Evolutionary conservation across 2,888 invertebrate genomes (phyloP).

Genomic region (Drosophila emarginata): DNA sequence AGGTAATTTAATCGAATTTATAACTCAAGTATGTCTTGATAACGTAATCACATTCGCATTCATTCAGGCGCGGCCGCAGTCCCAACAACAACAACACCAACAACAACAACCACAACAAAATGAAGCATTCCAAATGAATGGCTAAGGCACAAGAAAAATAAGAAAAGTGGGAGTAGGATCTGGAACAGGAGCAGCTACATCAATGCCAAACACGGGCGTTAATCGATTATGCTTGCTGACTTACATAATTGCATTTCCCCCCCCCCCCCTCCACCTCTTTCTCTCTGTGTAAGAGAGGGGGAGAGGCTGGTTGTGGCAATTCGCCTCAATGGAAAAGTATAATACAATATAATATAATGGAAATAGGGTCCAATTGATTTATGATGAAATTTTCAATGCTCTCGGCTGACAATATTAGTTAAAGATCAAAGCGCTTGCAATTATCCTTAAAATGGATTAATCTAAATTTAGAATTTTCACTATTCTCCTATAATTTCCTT

Average conservation of each 20-base stretch:
- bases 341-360: slow-evolving; percentile 3
- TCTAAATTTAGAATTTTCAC: no score
- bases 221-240: slow-evolving; percentile 62
- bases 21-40: slow-evolving; percentile 41
- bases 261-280: not conserved
- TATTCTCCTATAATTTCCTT: no score
- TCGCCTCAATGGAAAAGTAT: slow-evolving; percentile 26
- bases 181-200: slow-evolving; percentile 46
- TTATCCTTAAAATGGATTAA: no score
- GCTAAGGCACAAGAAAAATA: not conserved
- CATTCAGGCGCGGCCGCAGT: slow-evolving; percentile 32
- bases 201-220: slow-evolving; percentile 56
- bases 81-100: slow-evolving; percentile 4
- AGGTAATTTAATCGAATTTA: slow-evolving; percentile 47
- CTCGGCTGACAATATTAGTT: not conserved
- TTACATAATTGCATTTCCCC: slow-evolving; percentile 54
- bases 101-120: not conserved
- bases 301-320: slow-evolving; percentile 1
- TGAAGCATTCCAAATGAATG: not conserved
- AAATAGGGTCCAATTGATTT: not conserved
- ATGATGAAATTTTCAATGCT: not conserved
- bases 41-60: slow-evolving; percentile 44
- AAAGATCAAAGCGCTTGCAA: no score
- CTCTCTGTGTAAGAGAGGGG: no score
- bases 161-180: not conserved